These are phyloP conservation scores for Plectropomus leopardus DNA, from an alignment of 2,113 vertebrate species.

Conservation along the genomic window DNA sequence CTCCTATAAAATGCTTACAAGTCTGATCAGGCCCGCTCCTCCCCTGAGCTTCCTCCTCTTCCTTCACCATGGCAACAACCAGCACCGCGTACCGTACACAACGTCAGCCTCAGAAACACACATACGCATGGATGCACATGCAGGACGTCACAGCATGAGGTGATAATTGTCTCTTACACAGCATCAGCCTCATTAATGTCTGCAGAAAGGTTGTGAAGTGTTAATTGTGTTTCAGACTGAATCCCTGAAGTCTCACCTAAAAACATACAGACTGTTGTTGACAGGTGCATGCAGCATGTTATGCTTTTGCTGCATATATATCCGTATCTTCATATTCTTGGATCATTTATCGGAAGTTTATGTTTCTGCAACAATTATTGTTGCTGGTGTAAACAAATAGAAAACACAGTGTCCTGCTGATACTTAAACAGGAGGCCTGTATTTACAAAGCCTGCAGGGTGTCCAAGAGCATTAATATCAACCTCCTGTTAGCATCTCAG, in stretches of 20 bases:
- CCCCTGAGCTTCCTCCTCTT: constrained; percentile 31
- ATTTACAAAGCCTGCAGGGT: not conserved
- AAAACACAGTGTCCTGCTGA: not conserved
- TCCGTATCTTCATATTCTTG: not conserved
- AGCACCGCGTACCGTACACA: not conserved
- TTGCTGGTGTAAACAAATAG: not conserved
- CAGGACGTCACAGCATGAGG: not conserved
- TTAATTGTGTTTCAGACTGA: not conserved
- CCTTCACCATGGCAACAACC: constrained; percentile 66
- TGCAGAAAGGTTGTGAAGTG: constrained; percentile 14
- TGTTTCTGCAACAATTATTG: constrained; percentile 4
- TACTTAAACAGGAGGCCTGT: not conserved
- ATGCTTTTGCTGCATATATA: not conserved
- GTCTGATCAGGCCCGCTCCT: constrained; percentile 52
- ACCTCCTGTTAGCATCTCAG: not conserved
- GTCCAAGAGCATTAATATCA: not conserved
- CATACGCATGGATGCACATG: constrained; percentile 5
- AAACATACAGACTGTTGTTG: not conserved
- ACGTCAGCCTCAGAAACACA: not conserved
- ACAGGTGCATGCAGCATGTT: not conserved
- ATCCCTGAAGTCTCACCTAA: constrained; percentile 11
- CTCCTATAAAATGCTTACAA: constrained; percentile 24
- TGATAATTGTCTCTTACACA: constrained; percentile 19
- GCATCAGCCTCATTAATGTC: constrained; percentile 6
- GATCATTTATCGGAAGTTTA: not conserved